Conservation (phyloP, 1,140 invertebrate species). For the Sycobia sp. region DNA sequence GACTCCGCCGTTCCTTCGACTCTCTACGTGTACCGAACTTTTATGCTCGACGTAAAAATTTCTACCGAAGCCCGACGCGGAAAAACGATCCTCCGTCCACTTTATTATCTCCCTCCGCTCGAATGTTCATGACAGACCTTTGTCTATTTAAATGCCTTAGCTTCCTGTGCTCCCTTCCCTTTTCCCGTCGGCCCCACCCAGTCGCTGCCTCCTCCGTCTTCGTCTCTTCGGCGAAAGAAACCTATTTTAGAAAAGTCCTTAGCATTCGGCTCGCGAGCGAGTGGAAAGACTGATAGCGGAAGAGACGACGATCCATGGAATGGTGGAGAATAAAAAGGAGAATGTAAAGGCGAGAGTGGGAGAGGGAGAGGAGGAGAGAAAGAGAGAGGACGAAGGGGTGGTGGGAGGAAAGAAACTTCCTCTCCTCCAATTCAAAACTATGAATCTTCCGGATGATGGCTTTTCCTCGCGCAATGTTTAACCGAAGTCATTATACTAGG, state of each 20-base stretch:
- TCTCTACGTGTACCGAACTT: conserved; percentile 26
- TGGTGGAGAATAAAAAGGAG: conserved; percentile 27
- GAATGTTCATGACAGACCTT: conserved; percentile 10
- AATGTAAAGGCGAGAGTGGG: not conserved
- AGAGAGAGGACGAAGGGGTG: conserved; percentile 9
- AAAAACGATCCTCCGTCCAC: conserved; percentile 13
- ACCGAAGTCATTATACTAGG: conserved; percentile 41
- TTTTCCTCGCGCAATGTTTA: conserved; percentile 35
- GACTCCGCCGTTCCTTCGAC: too few relatives aligned
- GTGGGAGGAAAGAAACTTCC: conserved; percentile 23
- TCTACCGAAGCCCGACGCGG: conserved; percentile 12
- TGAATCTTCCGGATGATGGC: conserved; percentile 20
- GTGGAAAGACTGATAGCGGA: conserved; percentile 26
- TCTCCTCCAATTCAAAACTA: conserved; percentile 29
- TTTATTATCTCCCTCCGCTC: conserved; percentile 27
- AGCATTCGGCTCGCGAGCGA: conserved; percentile 15
- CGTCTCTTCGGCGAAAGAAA: not conserved
- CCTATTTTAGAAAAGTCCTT: conserved; percentile 24
- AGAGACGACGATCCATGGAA: conserved; percentile 3
- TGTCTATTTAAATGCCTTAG: conserved; percentile 32
- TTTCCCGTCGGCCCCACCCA: too few relatives aligned
- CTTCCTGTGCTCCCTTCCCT: too few relatives aligned
- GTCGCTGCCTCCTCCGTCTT: not conserved
- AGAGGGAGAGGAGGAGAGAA: not conserved
- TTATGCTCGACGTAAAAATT: conserved; percentile 29